Percentiles rank a stretch among this genome's conserved stretches.
These are phyloP conservation scores for Nomada ruficornis DNA, from an alignment of 2,888 invertebrate genomes.

Conservation along the genomic window DNA sequence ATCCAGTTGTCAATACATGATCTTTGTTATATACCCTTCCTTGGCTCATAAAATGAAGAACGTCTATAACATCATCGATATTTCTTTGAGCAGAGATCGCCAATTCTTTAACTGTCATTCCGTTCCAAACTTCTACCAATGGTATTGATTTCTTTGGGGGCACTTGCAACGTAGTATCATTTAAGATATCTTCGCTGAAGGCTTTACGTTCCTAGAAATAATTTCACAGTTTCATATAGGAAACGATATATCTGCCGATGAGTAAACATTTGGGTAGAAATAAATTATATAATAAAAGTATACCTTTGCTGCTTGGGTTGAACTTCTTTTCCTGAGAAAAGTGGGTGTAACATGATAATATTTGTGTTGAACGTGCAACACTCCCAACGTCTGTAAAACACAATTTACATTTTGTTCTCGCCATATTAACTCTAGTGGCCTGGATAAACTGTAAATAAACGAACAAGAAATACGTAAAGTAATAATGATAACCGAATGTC, in stretches of 20 bases:
- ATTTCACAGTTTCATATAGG: background rate
- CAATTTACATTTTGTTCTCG: slow-evolving; percentile 46
- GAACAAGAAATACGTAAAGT: background rate
- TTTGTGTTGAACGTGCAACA: slow-evolving; percentile 56
- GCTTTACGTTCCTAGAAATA: slow-evolving; percentile 10
- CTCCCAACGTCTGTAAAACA: slow-evolving; percentile 25
- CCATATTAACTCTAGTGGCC: slow-evolving; percentile 55
- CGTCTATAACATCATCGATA: slow-evolving; percentile 89
- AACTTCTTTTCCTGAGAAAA: slow-evolving; percentile 86
- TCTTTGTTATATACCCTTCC: slow-evolving; percentile 85
- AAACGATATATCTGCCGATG: background rate
- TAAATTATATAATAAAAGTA: slow-evolving; percentile 21
- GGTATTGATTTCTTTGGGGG: slow-evolving; percentile 84
- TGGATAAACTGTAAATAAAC: slow-evolving; percentile 52
- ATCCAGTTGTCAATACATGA: slow-evolving; percentile 87
- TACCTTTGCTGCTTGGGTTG: slow-evolving; percentile 88
- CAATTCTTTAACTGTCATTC: slow-evolving; percentile 92
- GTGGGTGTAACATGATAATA: slow-evolving; percentile 81
- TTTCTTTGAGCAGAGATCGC: slow-evolving; percentile 88
- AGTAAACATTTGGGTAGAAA: background rate
- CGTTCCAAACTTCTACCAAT: slow-evolving; percentile 90
- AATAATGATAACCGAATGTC: background rate
- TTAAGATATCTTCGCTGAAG: background rate
- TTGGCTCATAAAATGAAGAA: slow-evolving; percentile 88
- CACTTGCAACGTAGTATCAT: slow-evolving; percentile 55